A percentile compares a stretch with the other conserved stretches of the same genome.
Conservation (phyloP, 2,113 vertebrate genomes). For the Rhinopithecus roxellana region DNA sequence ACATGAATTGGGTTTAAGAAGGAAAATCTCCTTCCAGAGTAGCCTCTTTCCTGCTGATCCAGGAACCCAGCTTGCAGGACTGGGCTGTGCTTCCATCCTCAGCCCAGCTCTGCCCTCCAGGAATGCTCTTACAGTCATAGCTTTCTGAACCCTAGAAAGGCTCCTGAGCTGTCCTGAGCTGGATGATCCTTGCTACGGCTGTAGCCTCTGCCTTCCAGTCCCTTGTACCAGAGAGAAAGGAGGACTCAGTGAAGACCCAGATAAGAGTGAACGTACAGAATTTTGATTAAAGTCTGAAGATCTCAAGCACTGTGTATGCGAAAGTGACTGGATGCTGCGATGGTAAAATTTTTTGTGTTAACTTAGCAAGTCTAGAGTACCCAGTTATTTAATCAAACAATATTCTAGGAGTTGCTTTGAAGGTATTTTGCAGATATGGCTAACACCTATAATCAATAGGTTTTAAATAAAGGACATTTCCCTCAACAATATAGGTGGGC, state of each 20-base stretch:
- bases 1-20: not conserved
- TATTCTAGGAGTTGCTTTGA: not conserved
- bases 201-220: not conserved
- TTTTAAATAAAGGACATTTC: not conserved
- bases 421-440: not conserved
- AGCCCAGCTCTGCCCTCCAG: fast-evolving
- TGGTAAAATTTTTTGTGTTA: not conserved
- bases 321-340: too few relatives aligned
- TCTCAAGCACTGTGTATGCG: not conserved
- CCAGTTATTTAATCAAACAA: not conserved
- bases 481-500: not conserved
- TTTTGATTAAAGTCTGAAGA: not conserved
- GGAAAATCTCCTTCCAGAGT: not conserved
- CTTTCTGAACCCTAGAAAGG: fast-evolving
- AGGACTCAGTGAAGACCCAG: not conserved
- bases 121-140: fast-evolving
- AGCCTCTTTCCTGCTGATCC: not conserved
- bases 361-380: too few relatives aligned
- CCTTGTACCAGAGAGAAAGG: not conserved
- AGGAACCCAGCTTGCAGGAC: not conserved
- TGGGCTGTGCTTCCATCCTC: too few relatives aligned
- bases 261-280: not conserved
- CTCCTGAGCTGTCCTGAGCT: too few relatives aligned
- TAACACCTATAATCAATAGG: not conserved
- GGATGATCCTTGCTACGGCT: not conserved